Evolutionary conservation across 2,113 vertebrate species (phyloP).

Genomic region (Pelobates fuscus): DNA sequence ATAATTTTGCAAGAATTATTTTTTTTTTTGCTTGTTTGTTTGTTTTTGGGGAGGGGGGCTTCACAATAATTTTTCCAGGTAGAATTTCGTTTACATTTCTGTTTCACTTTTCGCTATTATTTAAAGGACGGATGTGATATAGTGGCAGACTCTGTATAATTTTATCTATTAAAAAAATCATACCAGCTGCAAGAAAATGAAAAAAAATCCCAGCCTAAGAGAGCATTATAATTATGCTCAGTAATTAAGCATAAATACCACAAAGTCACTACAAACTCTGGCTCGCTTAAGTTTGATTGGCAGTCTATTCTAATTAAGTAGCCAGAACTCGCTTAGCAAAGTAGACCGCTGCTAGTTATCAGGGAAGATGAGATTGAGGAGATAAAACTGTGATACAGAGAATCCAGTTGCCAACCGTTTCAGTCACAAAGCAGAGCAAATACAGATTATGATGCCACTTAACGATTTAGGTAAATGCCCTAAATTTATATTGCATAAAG

Average conservation of each 20-base stretch:
- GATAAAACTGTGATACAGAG: conserved; percentile 6
- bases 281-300: conserved; percentile 21
- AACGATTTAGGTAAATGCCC: conserved; percentile 43
- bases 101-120: background rate
- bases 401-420: conserved; percentile 2
- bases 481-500: conserved; percentile 22
- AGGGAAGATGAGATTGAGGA: conserved; percentile 5
- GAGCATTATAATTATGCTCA: conserved; percentile 29
- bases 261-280: conserved; percentile 29
- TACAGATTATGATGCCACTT: conserved; percentile 14
- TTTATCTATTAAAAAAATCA: background rate
- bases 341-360: background rate
- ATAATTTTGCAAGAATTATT: no score
- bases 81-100: background rate
- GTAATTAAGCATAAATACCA: conserved; percentile 20
- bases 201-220: background rate
- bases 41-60: no score
- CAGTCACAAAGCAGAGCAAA: background rate
- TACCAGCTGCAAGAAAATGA: conserved; percentile 23
- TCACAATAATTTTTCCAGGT: background rate
- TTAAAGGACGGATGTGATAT: background rate
- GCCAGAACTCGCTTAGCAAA: conserved; percentile 19
- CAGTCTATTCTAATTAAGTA: conserved; percentile 20
- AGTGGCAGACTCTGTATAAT: background rate
- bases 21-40: no score